These are phyloP conservation scores for Villa cingulata DNA, from an alignment of 2,888 invertebrate genomes.

Conservation along the genomic window DNA sequence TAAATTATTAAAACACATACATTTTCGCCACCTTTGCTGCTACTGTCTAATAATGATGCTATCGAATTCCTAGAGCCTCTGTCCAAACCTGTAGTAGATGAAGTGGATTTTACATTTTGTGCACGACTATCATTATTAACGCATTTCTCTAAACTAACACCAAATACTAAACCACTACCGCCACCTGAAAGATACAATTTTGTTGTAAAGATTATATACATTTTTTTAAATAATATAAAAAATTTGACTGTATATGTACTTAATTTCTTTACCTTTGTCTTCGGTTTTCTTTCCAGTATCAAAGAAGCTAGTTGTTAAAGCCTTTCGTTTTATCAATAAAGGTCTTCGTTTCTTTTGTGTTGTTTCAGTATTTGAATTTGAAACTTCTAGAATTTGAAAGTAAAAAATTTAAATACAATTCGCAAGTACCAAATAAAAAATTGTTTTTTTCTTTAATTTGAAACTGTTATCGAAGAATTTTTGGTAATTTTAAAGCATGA, in stretches of 20 bases:
- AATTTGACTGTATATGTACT: no score
- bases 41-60: conserved; percentile 44
- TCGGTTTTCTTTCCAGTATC: conserved; percentile 62
- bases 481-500: no score
- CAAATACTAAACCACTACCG: conserved; percentile 59
- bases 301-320: conserved; percentile 77
- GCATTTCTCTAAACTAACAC: conserved; percentile 70
- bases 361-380: conserved; percentile 1
- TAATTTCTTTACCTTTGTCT: conserved; percentile 36
- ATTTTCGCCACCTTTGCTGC: not conserved
- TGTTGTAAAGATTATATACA: no score
- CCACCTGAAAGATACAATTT: conserved; percentile 22
- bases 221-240: no score
- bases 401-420: not conserved
- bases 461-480: no score
- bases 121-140: conserved; percentile 55
- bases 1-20: not conserved
- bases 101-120: not conserved
- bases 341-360: conserved; percentile 58
- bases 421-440: no score
- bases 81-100: conserved; percentile 10
- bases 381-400: not conserved
- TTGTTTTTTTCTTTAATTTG: not conserved
- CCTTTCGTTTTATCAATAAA: conserved; percentile 71
- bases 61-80: conserved; percentile 57